Evolutionary conservation across 2,888 invertebrate genomes (phyloP).

Genomic region (Minunthozetes semirufus): DNA sequence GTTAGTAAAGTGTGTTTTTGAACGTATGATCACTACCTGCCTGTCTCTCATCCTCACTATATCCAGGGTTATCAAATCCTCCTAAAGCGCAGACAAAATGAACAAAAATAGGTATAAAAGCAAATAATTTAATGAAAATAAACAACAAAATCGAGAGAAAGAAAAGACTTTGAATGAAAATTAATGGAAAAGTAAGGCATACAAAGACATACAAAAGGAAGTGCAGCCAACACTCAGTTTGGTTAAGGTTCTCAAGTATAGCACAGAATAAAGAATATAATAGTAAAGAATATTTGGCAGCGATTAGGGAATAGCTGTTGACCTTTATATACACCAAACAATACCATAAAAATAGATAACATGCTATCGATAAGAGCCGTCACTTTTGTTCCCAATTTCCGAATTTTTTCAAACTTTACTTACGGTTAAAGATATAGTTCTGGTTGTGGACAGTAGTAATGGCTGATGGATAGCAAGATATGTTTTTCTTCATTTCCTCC

Average conservation of each 20-base stretch:
- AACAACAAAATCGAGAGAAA: not conserved
- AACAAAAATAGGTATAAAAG: constrained; percentile 32
- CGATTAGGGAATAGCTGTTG: not conserved
- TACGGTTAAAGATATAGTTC: constrained; percentile 33
- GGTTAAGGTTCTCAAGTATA: not conserved
- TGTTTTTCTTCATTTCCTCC: constrained; percentile 45
- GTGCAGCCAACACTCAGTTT: not conserved
- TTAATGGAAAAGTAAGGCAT: not conserved
- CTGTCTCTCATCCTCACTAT: constrained; percentile 67
- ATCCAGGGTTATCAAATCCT: constrained; percentile 64
- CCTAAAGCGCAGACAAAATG: constrained; percentile 40
- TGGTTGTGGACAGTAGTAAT: constrained; percentile 36
- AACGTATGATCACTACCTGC: constrained; percentile 50
- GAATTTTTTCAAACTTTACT: not conserved
- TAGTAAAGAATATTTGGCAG: not conserved
- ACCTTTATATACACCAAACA: not conserved
- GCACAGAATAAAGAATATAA: not conserved
- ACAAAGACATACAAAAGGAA: not conserved
- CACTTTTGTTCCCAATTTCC: not conserved
- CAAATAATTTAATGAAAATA: constrained; percentile 8
- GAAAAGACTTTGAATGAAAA: not conserved
- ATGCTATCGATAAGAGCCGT: not conserved
- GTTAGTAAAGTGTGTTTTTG: constrained; percentile 37
- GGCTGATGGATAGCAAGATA: not conserved
- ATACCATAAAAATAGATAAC: not conserved